Conservation (phyloP, 1,140 invertebrate genomes). For the Cotesia vestalis region DNA sequence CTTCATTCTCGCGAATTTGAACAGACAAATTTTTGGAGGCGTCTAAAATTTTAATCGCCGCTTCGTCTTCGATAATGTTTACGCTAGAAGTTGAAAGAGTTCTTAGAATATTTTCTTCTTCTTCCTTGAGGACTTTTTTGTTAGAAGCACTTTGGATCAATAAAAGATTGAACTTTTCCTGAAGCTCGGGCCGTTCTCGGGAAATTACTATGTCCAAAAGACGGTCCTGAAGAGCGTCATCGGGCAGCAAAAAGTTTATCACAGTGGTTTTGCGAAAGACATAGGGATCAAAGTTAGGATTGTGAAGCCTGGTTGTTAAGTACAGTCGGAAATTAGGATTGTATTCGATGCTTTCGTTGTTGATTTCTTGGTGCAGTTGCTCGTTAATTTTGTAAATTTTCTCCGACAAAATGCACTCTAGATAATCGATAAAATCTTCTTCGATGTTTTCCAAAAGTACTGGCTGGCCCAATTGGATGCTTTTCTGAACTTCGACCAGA, state of each 20-base stretch:
- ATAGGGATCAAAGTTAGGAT: conserved; percentile 73
- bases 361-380: neutral
- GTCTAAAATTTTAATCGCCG: conserved; percentile 73
- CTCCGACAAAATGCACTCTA: conserved; percentile 19
- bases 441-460: conserved; percentile 72
- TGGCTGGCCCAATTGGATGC: conserved; percentile 71
- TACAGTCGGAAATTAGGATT: conserved; percentile 46
- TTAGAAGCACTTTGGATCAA: conserved; percentile 72
- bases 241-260: conserved; percentile 76
- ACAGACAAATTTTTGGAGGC: conserved; percentile 73
- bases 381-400: neutral
- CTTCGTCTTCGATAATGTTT: conserved; percentile 80
- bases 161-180: conserved; percentile 74
- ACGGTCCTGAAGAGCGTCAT: conserved; percentile 74
- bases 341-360: neutral
- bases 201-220: conserved; percentile 75
- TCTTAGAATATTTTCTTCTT: conserved; percentile 76
- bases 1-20: conserved; percentile 70
- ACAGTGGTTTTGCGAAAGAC: conserved; percentile 72
- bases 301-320: conserved; percentile 48
- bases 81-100: conserved; percentile 72
- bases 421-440: conserved; percentile 46
- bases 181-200: conserved; percentile 74
- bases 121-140: conserved; percentile 71
- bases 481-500: conserved; percentile 68